Percentiles rank a stretch among this genome's conserved stretches.
phyloP scores from a whole-genome alignment of 2,797 vertebrate species.

The Acrossocheilus fasciatus region DNA sequence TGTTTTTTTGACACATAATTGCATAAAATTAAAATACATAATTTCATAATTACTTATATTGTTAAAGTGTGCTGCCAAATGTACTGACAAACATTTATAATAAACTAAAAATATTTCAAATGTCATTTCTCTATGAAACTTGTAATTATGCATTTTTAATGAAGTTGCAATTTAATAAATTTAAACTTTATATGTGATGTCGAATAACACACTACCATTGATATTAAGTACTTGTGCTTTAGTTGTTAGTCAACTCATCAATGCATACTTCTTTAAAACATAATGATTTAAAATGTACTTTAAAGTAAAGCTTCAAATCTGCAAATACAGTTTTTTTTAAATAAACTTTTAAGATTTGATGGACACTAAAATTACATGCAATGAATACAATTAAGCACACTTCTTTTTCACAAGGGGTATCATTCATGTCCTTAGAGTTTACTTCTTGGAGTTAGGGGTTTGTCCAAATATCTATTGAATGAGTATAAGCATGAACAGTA shows the following conservation, averaged over 20 bases:
- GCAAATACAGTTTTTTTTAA: background rate
- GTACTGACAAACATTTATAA: background rate
- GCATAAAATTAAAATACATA: background rate
- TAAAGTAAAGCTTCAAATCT: background rate
- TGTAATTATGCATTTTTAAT: background rate
- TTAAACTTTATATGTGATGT: background rate
- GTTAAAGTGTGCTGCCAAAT: background rate
- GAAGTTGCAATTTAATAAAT: background rate
- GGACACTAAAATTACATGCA: background rate
- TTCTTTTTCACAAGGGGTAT: background rate
- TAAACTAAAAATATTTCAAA: background rate
- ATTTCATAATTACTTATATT: background rate
- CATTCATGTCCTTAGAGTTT: background rate
- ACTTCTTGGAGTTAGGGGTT: background rate
- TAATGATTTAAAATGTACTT: background rate
- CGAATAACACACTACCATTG: background rate
- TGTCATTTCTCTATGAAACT: background rate
- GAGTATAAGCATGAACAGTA: background rate
- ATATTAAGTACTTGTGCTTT: background rate
- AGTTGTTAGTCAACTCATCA: background rate
- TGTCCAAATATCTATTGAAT: background rate
- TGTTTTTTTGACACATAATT: background rate
- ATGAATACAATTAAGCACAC: background rate
- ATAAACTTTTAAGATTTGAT: background rate
- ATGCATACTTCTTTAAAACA: background rate